Evolutionary conservation across 2,888 invertebrate species (phyloP).

Genomic region (Agrochola lychnidis): DNA sequence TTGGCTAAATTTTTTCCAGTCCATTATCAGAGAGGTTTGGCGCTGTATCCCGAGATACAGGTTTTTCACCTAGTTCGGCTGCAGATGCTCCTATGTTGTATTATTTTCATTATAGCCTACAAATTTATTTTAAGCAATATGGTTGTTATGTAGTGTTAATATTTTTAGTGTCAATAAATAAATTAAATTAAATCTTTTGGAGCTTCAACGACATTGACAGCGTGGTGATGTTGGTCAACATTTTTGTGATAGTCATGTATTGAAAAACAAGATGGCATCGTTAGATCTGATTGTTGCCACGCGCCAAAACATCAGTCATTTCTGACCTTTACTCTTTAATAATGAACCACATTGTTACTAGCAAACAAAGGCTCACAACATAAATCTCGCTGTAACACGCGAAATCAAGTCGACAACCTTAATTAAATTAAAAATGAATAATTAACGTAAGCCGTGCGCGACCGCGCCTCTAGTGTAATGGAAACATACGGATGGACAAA

Average conservation of each 20-base stretch:
- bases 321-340: not conserved
- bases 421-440: constrained; percentile 61
- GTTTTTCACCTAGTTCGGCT: too few species aligned
- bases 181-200: too few species aligned
- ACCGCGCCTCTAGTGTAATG: constrained; percentile 32
- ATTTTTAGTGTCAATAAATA: too few species aligned
- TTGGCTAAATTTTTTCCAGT: too few species aligned
- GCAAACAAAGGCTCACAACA: constrained; percentile 35
- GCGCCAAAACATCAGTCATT: not conserved
- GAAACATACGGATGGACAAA: constrained; percentile 33
- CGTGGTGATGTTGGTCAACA: not conserved
- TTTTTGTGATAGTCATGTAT: not conserved
- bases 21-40: too few species aligned
- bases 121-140: too few species aligned
- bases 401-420: constrained; percentile 52
- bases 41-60: too few species aligned
- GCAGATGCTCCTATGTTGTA: too few species aligned
- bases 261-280: not conserved
- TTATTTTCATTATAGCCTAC: too few species aligned
- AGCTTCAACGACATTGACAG: not conserved
- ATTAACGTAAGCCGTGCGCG: constrained; percentile 28
- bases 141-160: too few species aligned
- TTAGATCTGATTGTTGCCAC: not conserved
- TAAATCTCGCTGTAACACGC: constrained; percentile 43
- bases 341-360: constrained; percentile 23